Evolutionary conservation across 2,113 vertebrate genomes (phyloP).

Genomic region (Notarius quadriscutis): DNA sequence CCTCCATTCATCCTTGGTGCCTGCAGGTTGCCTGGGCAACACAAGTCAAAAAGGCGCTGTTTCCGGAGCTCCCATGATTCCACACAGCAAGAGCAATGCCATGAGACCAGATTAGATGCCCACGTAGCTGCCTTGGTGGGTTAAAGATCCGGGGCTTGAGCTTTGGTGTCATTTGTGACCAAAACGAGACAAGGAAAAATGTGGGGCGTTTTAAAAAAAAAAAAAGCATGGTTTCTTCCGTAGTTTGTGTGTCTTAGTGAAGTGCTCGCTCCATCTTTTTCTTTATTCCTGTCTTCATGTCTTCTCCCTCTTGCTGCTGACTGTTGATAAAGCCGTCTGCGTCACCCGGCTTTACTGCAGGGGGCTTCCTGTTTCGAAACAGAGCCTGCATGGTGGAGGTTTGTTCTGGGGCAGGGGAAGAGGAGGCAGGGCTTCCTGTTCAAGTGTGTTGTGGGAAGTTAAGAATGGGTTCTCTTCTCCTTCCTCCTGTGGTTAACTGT

Average conservation of each 20-base stretch:
- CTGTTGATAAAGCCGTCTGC: constrained; percentile 59
- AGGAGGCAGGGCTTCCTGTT: constrained; percentile 82
- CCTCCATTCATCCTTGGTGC: constrained; percentile 70
- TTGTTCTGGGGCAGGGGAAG: constrained; percentile 64
- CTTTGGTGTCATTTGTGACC: not conserved
- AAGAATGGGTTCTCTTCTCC: constrained; percentile 68
- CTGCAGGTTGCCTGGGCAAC: constrained; percentile 72
- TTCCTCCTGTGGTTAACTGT: constrained; percentile 65
- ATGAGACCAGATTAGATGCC: constrained; percentile 68
- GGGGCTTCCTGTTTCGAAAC: constrained; percentile 92
- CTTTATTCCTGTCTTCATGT: not conserved
- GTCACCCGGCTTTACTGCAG: constrained; percentile 71
- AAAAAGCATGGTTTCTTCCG: too few relatives aligned
- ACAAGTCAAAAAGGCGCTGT: constrained; percentile 43
- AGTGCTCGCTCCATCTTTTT: not conserved
- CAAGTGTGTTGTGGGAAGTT: constrained; percentile 79
- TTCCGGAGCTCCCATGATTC: constrained; percentile 50
- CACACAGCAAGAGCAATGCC: constrained; percentile 63
- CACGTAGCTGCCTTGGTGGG: not conserved
- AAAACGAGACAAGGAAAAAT: not conserved
- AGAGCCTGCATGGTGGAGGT: constrained; percentile 61
- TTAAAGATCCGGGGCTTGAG: constrained; percentile 1
- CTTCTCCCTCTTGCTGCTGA: constrained; percentile 36
- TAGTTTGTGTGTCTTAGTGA: not conserved
- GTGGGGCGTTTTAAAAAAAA: not conserved